Evolutionary conservation across 2,113 vertebrate species (phyloP).

Genomic region (Oreotrochilus melanogaster): DNA sequence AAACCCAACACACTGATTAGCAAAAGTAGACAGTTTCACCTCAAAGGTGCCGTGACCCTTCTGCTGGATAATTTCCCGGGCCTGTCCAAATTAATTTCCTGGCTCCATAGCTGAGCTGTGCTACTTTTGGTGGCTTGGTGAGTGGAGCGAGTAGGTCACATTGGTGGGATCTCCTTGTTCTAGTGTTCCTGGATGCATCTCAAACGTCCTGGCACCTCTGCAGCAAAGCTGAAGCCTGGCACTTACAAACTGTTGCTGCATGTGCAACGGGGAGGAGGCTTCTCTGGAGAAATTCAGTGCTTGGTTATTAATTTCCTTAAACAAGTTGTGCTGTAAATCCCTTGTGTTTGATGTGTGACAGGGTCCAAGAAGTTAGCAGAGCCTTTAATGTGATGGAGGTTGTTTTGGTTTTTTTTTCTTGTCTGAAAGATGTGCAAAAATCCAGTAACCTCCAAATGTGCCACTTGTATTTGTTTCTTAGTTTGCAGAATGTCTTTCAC

Average conservation of each 20-base stretch:
- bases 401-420: background rate
- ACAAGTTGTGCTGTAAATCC: background rate
- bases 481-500: conserved; percentile 65
- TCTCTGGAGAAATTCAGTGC: background rate
- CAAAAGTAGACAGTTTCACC: background rate
- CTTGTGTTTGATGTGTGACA: background rate
- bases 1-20: background rate
- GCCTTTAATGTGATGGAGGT: background rate
- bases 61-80: background rate
- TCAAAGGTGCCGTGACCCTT: background rate
- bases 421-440: conserved; percentile 13
- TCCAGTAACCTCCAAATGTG: conserved; percentile 62
- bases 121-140: background rate
- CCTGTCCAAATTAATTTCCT: background rate
- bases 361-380: background rate
- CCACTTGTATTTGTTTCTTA: conserved; percentile 65
- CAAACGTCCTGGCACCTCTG: background rate
- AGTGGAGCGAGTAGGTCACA: background rate
- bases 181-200: accelerated
- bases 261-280: background rate
- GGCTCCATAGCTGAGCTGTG: background rate
- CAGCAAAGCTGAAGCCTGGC: background rate
- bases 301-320: background rate
- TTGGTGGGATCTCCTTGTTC: background rate
- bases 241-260: background rate